Base-by-base conservation (phyloP, 2,113 vertebrate genomes). In the Cettia cetti region DNA sequence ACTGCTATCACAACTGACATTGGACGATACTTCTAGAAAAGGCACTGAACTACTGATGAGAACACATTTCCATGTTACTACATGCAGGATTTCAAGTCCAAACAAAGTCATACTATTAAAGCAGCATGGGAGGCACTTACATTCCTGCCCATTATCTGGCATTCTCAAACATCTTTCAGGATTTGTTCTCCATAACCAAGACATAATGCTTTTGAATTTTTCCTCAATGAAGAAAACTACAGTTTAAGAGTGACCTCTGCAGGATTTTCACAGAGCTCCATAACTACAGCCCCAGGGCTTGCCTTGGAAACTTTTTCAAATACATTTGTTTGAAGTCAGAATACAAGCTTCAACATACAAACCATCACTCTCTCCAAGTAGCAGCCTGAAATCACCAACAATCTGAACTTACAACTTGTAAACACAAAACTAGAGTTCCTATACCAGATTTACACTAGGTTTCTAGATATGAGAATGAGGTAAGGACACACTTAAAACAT, bases 191-290 rank as follows among this genome's bases (percentile, higher is more conserved):
- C 49, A 2, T n/a, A 56, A 15, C 4, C 0, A 2, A 81, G 14
- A 18, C 1, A 0, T 2, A 35, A 60, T 5, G 52, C 17, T 88
- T 54, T 53, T 30, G 28, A 42, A 40, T 5, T 6, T 0, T 39
- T 20, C 16, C 24, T 30, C 54, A 11, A 1, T 2, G 10, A 26
- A 35, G 15, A 53, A 59, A 96, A 74, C 28, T 13, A 10, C 2
- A n/a, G 77, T 14, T 2, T 33, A 65, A 71, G 37, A 92, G 86
- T 90, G 97, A 94, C 96, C 94, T 87, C 97, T 97, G 14, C 81
- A 94, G 97, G 95, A 91, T 88, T 50, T 65, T 22, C 17, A 15
- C 24, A 56, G 68, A 5, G 24, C 30, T 70, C 28, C 0, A 0
- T 3, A 20, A 40, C 31, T 40, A 13, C 39, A 37, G 21, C 12